phyloP scores from a whole-genome alignment of 2,113 vertebrate species.

The Phoxinus phoxinus region DNA sequence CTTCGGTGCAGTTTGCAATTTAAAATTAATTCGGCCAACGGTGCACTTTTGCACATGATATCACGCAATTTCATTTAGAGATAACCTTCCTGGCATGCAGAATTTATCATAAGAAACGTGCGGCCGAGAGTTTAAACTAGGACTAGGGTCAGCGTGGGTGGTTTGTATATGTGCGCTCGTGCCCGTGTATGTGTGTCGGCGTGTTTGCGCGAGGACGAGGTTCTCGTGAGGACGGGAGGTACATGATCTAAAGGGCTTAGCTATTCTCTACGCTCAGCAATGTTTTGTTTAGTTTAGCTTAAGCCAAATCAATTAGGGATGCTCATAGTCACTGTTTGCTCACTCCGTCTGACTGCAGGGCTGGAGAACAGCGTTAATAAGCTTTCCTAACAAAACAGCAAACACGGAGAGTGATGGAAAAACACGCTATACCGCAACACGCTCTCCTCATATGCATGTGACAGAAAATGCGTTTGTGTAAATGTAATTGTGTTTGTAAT shows the following conservation, averaged over 20 bases:
- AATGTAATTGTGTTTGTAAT: neutral
- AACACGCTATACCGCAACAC: neutral
- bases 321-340: slow-evolving; percentile 54
- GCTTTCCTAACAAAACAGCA: slow-evolving; percentile 38
- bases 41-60: slow-evolving; percentile 41
- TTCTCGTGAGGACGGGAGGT: slow-evolving; percentile 46
- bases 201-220: neutral
- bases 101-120: slow-evolving; percentile 1
- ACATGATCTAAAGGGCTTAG: slow-evolving; percentile 49
- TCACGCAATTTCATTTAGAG: slow-evolving; percentile 41
- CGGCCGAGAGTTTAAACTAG: neutral
- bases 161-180: neutral
- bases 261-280: slow-evolving; percentile 41
- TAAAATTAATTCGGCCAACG: slow-evolving; percentile 51
- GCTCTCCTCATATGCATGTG: neutral
- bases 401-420: slow-evolving; percentile 29
- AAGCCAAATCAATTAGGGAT: slow-evolving; percentile 62
- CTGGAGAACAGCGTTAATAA: slow-evolving; percentile 49
- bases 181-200: slow-evolving; percentile 11
- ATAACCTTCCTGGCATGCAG: slow-evolving; percentile 33
- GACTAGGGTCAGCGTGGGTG: slow-evolving; percentile 8
- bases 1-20: slow-evolving; percentile 46
- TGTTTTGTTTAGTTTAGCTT: slow-evolving; percentile 58
- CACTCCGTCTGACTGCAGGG: slow-evolving; percentile 33
- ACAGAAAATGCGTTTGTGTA: neutral